phyloP scores from a whole-genome alignment of 1,140 invertebrate species.

The Gryon sp. region DNA sequence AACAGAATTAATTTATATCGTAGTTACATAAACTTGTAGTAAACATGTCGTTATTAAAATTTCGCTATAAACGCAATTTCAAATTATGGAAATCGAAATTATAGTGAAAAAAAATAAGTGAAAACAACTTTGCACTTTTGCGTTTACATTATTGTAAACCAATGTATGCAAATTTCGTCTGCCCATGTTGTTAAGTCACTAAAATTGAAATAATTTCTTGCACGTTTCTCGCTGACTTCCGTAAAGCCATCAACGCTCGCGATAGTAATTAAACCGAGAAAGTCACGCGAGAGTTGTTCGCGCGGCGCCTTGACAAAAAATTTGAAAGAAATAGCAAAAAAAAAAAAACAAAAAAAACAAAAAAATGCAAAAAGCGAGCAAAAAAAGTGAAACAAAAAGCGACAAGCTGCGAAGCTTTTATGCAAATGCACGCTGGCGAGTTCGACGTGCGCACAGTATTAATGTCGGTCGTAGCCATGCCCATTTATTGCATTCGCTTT shows the following conservation, averaged over 20 bases:
- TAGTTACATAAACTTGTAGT: no score
- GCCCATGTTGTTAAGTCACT: neutral
- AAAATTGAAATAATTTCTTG: conserved; percentile 1
- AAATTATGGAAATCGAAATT: no score
- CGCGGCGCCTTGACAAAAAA: neutral
- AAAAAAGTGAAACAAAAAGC: conserved; percentile 8
- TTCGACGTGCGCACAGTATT: conserved; percentile 49
- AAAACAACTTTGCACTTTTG: no score
- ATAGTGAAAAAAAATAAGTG: no score
- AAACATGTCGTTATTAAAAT: no score
- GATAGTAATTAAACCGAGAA: conserved; percentile 50
- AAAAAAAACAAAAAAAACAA: no score
- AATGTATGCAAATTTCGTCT: no score
- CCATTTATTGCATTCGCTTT: conserved; percentile 48
- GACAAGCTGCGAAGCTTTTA: conserved; percentile 34
- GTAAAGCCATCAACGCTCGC: conserved; percentile 24
- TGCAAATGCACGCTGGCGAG: conserved; percentile 37
- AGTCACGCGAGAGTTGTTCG: conserved; percentile 39
- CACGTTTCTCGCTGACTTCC: conserved; percentile 12
- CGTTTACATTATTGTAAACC: no score
- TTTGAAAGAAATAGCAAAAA: no score
- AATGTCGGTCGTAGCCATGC: conserved; percentile 45
- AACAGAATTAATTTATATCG: no score
- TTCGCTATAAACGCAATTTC: no score
- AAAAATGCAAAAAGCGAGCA: no score